A percentile compares a stretch with the other conserved stretches of the same genome.
Conservation (phyloP, 1,140 invertebrate species). For the Orchestia grillus region DNA sequence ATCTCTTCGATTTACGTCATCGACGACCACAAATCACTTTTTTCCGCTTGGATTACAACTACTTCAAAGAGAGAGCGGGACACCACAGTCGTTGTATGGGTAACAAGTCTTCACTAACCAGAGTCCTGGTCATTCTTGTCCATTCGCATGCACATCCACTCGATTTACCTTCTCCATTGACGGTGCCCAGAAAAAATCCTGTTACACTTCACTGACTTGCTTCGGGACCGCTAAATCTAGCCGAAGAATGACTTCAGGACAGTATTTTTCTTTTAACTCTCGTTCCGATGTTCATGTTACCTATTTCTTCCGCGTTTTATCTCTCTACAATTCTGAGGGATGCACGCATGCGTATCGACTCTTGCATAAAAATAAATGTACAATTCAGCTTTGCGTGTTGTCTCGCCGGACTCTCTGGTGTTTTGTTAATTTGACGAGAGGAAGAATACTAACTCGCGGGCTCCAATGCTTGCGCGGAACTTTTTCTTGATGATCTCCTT, state of each 20-base stretch:
- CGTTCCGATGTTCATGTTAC: background rate
- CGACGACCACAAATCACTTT: constrained; percentile 17
- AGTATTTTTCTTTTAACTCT: background rate
- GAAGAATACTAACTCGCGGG: background rate
- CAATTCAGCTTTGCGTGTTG: background rate
- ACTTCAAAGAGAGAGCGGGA: background rate
- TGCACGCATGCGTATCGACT: constrained; percentile 5
- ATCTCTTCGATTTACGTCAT: background rate
- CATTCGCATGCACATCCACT: constrained; percentile 31
- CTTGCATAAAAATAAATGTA: background rate
- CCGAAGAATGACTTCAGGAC: background rate
- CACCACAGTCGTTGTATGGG: background rate
- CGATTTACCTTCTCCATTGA: background rate
- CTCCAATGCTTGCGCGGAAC: background rate
- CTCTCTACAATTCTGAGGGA: background rate
- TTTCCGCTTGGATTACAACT: background rate
- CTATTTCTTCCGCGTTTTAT: constrained; percentile 8
- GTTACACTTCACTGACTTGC: constrained; percentile 43
- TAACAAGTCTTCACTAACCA: background rate
- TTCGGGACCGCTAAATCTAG: background rate
- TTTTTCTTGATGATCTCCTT: background rate
- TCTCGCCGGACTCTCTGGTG: background rate
- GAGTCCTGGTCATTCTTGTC: background rate
- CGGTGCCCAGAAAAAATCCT: background rate
- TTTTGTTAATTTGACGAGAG: background rate